Conservation (phyloP, 2,113 vertebrate genomes). For the Calonectris borealis region DNA sequence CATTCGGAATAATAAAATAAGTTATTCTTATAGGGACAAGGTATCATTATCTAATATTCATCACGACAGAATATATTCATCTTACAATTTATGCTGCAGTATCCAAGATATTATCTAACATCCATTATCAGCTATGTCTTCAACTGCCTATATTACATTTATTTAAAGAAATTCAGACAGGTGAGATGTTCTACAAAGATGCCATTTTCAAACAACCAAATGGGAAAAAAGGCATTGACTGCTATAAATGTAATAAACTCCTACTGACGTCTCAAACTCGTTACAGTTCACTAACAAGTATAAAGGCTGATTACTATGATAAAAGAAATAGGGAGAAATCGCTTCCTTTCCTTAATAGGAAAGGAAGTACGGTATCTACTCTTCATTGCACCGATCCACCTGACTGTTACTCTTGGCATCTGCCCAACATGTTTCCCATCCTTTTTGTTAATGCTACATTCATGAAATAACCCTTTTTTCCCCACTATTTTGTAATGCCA, state of each 20-base stretch:
- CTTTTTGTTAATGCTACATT: constrained; percentile 17
- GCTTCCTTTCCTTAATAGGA: constrained; percentile 22
- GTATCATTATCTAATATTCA: constrained; percentile 53
- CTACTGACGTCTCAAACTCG: background rate
- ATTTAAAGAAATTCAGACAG: constrained; percentile 39
- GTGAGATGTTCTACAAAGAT: constrained; percentile 5
- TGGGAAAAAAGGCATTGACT: background rate
- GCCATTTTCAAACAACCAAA: constrained; percentile 26
- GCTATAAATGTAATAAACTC: constrained; percentile 32
- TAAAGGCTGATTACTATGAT: constrained; percentile 29
- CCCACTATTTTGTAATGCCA: background rate
- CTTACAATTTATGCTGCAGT: constrained; percentile 30
- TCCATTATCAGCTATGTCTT: constrained; percentile 27
- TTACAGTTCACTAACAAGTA: constrained; percentile 29
- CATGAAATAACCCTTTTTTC: background rate
- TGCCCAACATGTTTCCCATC: background rate
- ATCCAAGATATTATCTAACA: constrained; percentile 30
- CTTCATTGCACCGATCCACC: background rate
- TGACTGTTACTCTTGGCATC: constrained; percentile 45
- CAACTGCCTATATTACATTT: background rate
- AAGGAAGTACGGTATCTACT: constrained; percentile 30
- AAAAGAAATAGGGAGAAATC: background rate
- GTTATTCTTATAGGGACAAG: constrained; percentile 44
- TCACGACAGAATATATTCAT: constrained; percentile 3
- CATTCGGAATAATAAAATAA: constrained; percentile 43